phyloP scores from a whole-genome alignment of 2,888 invertebrate species.

The Bhutanitis thaidina region DNA sequence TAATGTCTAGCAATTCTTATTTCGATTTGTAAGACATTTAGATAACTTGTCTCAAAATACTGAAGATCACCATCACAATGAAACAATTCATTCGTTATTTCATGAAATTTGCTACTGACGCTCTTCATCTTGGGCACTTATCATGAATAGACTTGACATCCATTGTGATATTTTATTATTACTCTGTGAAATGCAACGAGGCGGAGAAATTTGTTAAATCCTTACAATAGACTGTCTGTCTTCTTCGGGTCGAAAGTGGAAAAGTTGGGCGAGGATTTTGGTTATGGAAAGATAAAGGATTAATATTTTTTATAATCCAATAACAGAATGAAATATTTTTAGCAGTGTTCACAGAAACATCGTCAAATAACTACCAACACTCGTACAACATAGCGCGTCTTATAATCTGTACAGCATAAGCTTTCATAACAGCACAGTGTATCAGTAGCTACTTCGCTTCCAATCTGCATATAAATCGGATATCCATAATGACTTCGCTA shows the following conservation, averaged over 20 bases:
- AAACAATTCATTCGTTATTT: slow-evolving; percentile 60
- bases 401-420: slow-evolving; percentile 37
- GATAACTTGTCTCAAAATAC: slow-evolving; percentile 28
- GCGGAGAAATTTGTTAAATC: slow-evolving; percentile 74
- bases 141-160: slow-evolving; percentile 75
- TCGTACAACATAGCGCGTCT: slow-evolving; percentile 27
- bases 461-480: slow-evolving; percentile 80
- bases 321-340: not conserved
- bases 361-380: slow-evolving; percentile 2
- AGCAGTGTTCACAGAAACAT: not conserved
- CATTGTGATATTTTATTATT: slow-evolving; percentile 78
- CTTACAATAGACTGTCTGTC: slow-evolving; percentile 70
- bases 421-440: slow-evolving; percentile 44
- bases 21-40: no score
- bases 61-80: slow-evolving; percentile 35
- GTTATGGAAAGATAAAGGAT: slow-evolving; percentile 45
- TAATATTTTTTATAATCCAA: slow-evolving; percentile 19
- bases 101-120: slow-evolving; percentile 66
- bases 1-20: no score
- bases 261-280: slow-evolving; percentile 67
- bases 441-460: slow-evolving; percentile 49
- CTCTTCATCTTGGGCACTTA: slow-evolving; percentile 68
- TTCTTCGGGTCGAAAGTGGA: slow-evolving; percentile 68
- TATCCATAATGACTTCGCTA: slow-evolving; percentile 76
- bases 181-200: slow-evolving; percentile 70